Percentiles rank a stretch among this genome's conserved stretches.
phyloP scores from a whole-genome alignment of 2,888 invertebrate species.

The Calameuta pallipes region DNA sequence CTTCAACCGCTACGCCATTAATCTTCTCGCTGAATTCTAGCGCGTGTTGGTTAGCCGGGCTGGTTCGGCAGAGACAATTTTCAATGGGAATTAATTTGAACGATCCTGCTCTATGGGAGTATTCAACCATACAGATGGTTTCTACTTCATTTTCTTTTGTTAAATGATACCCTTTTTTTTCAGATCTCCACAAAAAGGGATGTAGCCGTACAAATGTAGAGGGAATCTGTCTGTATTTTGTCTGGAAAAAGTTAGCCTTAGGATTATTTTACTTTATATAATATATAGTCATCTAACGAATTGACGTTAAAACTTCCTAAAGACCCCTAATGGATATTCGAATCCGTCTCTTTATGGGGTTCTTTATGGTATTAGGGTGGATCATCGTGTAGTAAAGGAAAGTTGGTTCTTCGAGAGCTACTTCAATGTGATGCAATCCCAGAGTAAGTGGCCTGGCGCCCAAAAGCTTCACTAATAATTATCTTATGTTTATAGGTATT shows the following conservation, averaged over 20 bases:
- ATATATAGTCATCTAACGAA: background rate
- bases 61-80: too few relatives aligned
- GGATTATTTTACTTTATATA: background rate
- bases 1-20: too few relatives aligned
- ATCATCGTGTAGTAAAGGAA: background rate
- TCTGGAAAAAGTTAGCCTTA: background rate
- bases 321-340: background rate
- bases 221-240: background rate
- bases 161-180: background rate
- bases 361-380: background rate
- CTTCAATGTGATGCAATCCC: slow-evolving; percentile 1
- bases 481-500: background rate
- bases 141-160: background rate
- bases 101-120: too few relatives aligned
- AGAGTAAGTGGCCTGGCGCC: background rate
- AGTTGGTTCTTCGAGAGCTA: slow-evolving; percentile 1
- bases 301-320: background rate
- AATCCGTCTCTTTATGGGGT: background rate
- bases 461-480: slow-evolving; percentile 2
- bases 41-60: too few relatives aligned
- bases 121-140: background rate
- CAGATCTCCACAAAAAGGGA: background rate
- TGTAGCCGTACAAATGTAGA: background rate
- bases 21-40: too few relatives aligned
- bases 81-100: too few relatives aligned